Evolutionary conservation across 2,113 vertebrate genomes (phyloP), one percentile per base, ranked within the genome.

Genomic region (Sinosuthora webbiana): DNA sequence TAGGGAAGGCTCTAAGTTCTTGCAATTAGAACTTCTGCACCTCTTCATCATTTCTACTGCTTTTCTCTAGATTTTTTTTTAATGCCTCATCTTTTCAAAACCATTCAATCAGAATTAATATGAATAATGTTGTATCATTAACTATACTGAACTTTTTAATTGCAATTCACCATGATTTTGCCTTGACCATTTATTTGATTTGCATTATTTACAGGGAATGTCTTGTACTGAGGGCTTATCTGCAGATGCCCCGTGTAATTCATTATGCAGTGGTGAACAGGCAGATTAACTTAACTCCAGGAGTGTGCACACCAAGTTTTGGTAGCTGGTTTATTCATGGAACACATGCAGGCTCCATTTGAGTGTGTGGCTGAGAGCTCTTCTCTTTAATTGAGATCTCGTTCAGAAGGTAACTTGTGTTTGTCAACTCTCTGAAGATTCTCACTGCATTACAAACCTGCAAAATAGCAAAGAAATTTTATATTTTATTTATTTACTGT

Each of bases 161-260:
- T 76, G 20, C 13, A 35, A 31, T 50, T 50, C 35, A 21, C 30
- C 6, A 4, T 56, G 23, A 24, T n/a, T 91, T 64, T 80, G 13
- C 75, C 9, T n/a, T 3, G 4, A 10, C 23, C 8, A 5, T 60
- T 71, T 68, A 20, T 59, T 84, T 83, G 42, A 59, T 13, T 49
- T 57, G 41, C 55, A 8, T 28, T 37, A 10, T 77, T 80, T 39
- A 9, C 4, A 39, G 55, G n/a, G 25, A 50, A 6, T 7, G 0
- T 77, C n/a, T 81, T 33, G 4, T 5, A 8, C 21, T 2, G 7
- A 69, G 65, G n/a, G 16, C 24, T 15, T 63, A 1, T 13, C 30
- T 60, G 7, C 23, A 49, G 27, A 4, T 67, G 28, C 5, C 35
- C 18, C 0, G 0, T 35, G 18, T 53, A 24, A 45, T 47, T 56